Evolutionary conservation across 2,113 vertebrate genomes (phyloP).

Genomic region (Sapayoa aenigma): DNA sequence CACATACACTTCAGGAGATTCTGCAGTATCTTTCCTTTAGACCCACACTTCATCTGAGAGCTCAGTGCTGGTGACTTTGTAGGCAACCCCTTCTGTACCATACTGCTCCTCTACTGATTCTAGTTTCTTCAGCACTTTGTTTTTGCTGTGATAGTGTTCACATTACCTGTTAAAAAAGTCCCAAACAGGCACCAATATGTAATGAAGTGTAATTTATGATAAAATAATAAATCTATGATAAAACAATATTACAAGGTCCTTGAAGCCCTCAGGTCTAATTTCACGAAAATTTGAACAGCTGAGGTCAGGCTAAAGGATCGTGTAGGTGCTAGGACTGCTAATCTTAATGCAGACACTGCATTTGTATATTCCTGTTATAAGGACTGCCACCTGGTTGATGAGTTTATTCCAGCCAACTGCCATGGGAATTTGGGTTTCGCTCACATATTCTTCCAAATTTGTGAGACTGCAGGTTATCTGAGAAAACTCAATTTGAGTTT

Average conservation of each 20-base stretch:
- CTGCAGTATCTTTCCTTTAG: not conserved
- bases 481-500: not conserved
- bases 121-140: not conserved
- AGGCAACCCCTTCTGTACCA: not conserved
- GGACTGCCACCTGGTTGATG: not conserved
- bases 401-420: not conserved
- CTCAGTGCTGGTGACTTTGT: not conserved
- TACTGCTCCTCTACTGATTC: fast-evolving
- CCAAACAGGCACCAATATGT: not conserved
- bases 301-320: not conserved
- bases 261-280: not conserved
- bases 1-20: not conserved
- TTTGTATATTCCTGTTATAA: not conserved
- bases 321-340: not conserved
- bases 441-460: not conserved
- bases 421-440: not conserved
- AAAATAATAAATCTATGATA: not conserved
- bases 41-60: not conserved
- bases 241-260: not conserved
- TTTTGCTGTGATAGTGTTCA: not conserved
- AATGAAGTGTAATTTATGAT: not conserved
- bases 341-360: not conserved
- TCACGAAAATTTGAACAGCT: not conserved
- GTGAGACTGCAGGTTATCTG: not conserved
- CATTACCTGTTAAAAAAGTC: not conserved